Conservation (phyloP, 1,140 invertebrate species). For the Drosophila nigromelanica region DNA sequence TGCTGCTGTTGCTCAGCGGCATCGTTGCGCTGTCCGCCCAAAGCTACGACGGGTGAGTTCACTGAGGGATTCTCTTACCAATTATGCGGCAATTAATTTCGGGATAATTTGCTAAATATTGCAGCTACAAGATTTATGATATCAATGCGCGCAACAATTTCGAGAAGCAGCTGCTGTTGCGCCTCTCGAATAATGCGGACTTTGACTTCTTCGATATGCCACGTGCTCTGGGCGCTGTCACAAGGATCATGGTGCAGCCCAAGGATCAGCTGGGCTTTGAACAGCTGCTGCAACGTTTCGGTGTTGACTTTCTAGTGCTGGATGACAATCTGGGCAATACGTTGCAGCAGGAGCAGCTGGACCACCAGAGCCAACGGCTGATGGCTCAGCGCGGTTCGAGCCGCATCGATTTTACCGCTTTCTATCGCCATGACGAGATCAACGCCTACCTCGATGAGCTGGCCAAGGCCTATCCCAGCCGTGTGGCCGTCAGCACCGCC, state of each 20-base stretch:
- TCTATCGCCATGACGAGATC: constrained; percentile 83
- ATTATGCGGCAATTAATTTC: not conserved
- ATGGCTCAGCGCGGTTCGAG: constrained; percentile 41
- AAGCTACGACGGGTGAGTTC: constrained; percentile 75
- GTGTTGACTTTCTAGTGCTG: constrained; percentile 45
- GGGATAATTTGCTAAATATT: not conserved
- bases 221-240: constrained; percentile 42
- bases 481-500: constrained; percentile 82
- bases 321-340: constrained; percentile 58
- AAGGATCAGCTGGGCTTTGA: constrained; percentile 66
- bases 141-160: constrained; percentile 53
- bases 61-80: too few relatives aligned
- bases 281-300: constrained; percentile 43
- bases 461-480: constrained; percentile 83
- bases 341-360: constrained; percentile 24
- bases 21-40: constrained; percentile 38
- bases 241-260: constrained; percentile 72
- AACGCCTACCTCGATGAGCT: constrained; percentile 85
- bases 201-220: constrained; percentile 75
- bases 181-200: constrained; percentile 46
- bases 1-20: constrained; percentile 61
- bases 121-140: constrained; percentile 78
- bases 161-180: constrained; percentile 65
- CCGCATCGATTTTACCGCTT: constrained; percentile 60
- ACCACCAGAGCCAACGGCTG: constrained; percentile 50